Base-by-base conservation (phyloP, 2,888 invertebrate genomes). In the Epicampocera succincta region DNA sequence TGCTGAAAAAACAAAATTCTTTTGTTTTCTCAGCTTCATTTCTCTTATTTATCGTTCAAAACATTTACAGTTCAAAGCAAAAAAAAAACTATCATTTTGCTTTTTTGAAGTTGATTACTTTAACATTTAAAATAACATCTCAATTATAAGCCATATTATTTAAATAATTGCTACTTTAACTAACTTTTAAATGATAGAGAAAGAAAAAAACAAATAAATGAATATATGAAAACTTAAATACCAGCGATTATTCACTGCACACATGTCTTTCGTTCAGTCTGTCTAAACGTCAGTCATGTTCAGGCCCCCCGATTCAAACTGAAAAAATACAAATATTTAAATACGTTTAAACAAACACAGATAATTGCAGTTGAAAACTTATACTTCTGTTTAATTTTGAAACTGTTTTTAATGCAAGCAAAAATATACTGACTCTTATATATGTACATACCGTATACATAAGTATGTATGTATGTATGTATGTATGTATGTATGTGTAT, bases 61-160 rank as follows among this genome's bases (percentile, higher is more conserved):
- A 17, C 8, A 25, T 50, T 42, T 46, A 46, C 33, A 25, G 40
- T n/a, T 48, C 25, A 9, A 25, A 54, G 21, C 46, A 29, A 8
- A 50, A 75, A 15, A n/a, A n/a, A n/a, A n/a, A n/a, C n/a, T n/a
- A n/a, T n/a, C n/a, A n/a, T n/a, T n/a, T n/a, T n/a, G n/a, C n/a
- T 46, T 48, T 74, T 58, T 44, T 58, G 3, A 6, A 21, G 46
- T 17, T 58, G 63, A 52, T 54, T 46, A 29, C 38, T 54, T 15
- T 61, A 61, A 54, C 48, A 63, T 63, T 76, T 66, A 63, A 81
- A 73, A 44, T 40, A 48, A 77, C 77, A 73, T 76, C 66, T 81
- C 66, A 81, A 81, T 81, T 81, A 81, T 73, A 76, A 69, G 81
- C 56, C 68, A 54, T 60, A 33, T 81, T 72, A 77, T 73, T 81